phyloP scores from a whole-genome alignment of 2,113 vertebrate genomes.

The Caranx ignobilis region DNA sequence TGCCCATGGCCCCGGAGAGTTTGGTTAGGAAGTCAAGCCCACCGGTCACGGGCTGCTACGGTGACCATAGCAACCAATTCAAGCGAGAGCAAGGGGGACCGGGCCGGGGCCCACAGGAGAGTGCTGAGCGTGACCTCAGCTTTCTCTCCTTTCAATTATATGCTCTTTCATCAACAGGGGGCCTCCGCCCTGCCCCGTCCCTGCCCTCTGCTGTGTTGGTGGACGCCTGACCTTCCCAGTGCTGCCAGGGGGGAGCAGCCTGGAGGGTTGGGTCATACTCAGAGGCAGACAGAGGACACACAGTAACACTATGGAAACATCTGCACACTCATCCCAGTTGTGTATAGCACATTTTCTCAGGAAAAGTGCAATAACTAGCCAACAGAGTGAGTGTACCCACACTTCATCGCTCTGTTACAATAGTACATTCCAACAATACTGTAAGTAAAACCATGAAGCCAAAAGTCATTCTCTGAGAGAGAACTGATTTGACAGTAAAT shows the following conservation, averaged over 20 bases:
- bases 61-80: conserved; percentile 62
- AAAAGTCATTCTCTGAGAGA: conserved; percentile 50
- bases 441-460: conserved; percentile 53
- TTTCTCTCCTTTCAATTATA: conserved; percentile 28
- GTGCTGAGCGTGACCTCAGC: conserved; percentile 50
- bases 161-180: conserved; percentile 40
- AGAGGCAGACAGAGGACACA: conserved; percentile 70
- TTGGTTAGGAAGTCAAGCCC: conserved; percentile 77
- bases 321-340: conserved; percentile 20
- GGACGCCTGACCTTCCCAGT: conserved; percentile 65
- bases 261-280: conserved; percentile 67
- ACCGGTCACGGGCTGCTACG: conserved; percentile 46
- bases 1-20: conserved; percentile 52
- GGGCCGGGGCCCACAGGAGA: conserved; percentile 19
- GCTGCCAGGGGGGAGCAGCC: conserved; percentile 83
- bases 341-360: conserved; percentile 70
- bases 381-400: conserved; percentile 26
- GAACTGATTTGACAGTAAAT: conserved; percentile 32
- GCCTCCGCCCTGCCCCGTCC: conserved; percentile 15
- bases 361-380: conserved; percentile 60
- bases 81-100: conserved; percentile 26
- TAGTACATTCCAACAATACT: conserved; percentile 75
- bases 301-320: conserved; percentile 27
- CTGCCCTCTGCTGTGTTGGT: conserved; percentile 64
- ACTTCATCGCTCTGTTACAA: conserved; percentile 34